Base-by-base conservation (phyloP, 2,113 vertebrate species). In the Gadus chalcogrammus region DNA sequence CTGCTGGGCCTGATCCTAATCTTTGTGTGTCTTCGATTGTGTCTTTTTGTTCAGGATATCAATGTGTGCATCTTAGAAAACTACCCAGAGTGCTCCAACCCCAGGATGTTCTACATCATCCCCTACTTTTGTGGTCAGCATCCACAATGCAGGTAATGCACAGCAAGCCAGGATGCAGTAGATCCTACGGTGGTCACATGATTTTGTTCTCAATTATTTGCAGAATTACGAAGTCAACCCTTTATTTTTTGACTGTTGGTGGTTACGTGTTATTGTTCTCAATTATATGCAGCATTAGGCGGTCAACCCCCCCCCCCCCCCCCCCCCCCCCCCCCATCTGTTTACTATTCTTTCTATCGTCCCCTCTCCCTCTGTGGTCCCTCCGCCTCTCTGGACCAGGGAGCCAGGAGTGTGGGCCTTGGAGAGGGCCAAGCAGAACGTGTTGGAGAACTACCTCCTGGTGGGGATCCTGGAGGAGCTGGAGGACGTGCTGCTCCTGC, bases 121-220 rank as follows among this genome's bases (percentile, higher is more conserved):
- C 97, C 97, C 0, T 99, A 99, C 76, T 99, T 99, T 89, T 99
- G 97, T 87, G 97, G 97, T 85, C 97, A 99, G 78, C 96, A 99
- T 87, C 97, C 97, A 76, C 94, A 95, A 87, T 98, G 96, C 95
- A 96, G 96, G 96, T 98, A 93, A 84, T 35, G 31, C 31, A 35
- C 31, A 35, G 31, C 31, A 35, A 58, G 22, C 2, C 72, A 5
- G 2, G 31, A 12, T 52, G 8, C 6, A 2, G 28, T 22, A 13
- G 11, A 48, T 48, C 42, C 1, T 48, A 2, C 12, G 8, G 9
- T 58, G 16, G n/a, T 58, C 1, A 13, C 15, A 13, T 3, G 13
- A 6, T 58, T 58, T 58, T n/a, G 15, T 58, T 9, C 11, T 48
- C 42, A 48, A 48, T 9, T 48, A 48, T 48, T 6, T 48, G n/a